Conservation (phyloP, 2,888 invertebrate species). For the Saturnia pavonia region DNA sequence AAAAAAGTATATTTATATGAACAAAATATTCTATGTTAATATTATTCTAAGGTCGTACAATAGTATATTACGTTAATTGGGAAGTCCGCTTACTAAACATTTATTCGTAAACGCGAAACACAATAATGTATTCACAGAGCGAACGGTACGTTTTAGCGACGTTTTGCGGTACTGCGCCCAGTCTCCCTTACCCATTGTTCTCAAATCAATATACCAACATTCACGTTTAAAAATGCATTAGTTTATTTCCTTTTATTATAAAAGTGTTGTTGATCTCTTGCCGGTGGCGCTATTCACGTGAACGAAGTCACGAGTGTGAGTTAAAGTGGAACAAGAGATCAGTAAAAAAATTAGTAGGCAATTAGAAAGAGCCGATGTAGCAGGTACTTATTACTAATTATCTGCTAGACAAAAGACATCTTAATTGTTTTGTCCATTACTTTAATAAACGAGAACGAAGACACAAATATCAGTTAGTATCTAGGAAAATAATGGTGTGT, state of each 20-base stretch:
- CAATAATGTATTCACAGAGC: conserved; percentile 52
- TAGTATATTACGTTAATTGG: conserved; percentile 41
- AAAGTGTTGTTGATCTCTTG: too few species aligned
- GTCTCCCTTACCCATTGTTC: conserved; percentile 18
- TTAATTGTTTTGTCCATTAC: not conserved
- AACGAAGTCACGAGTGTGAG: too few species aligned
- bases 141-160: conserved; percentile 41
- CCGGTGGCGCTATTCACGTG: too few species aligned
- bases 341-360: too few species aligned
- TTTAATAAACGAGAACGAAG: not conserved
- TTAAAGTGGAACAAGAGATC: too few species aligned
- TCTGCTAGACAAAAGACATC: too few species aligned
- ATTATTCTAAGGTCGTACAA: not conserved
- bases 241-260: too few species aligned
- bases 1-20: not conserved
- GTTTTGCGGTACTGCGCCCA: conserved; percentile 30
- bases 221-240: not conserved
- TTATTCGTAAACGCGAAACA: conserved; percentile 46
- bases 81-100: conserved; percentile 50
- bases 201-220: not conserved
- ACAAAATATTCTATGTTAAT: conserved; percentile 3
- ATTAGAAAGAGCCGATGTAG: too few species aligned
- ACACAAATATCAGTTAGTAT: not conserved
- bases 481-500: not conserved
- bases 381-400: too few species aligned